These are phyloP conservation scores for Amphiprion percula DNA, from an alignment of 2,113 vertebrate species.

Conservation along the genomic window DNA sequence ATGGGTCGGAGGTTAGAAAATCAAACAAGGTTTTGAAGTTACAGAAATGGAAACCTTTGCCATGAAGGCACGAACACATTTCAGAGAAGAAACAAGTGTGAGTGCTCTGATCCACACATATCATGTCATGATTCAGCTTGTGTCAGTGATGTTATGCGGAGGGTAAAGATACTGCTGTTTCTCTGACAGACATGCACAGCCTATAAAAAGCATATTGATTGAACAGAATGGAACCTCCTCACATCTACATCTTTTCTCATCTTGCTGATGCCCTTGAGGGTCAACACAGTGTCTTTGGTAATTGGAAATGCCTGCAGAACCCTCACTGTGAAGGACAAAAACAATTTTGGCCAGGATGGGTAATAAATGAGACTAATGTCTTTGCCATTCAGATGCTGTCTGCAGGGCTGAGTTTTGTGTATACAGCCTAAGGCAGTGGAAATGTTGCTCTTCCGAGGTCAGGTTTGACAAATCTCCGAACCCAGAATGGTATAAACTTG, in stretches of 20 bases:
- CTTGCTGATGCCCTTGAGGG: slow-evolving; percentile 66
- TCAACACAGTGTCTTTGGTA: slow-evolving; percentile 73
- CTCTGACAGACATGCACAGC: slow-evolving; percentile 51
- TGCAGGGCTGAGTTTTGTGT: slow-evolving; percentile 56
- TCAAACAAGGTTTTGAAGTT: slow-evolving; percentile 49
- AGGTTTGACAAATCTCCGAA: slow-evolving; percentile 68
- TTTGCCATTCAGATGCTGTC: slow-evolving; percentile 60
- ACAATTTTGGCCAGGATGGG: slow-evolving; percentile 63
- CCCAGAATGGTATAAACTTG: slow-evolving; percentile 42
- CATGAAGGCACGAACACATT: background rate
- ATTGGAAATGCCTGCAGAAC: slow-evolving; percentile 66
- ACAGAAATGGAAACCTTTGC: slow-evolving; percentile 51
- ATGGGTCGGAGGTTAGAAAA: slow-evolving; percentile 40
- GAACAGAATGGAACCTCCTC: slow-evolving; percentile 55
- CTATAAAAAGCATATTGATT: slow-evolving; percentile 77
- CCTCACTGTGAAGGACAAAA: slow-evolving; percentile 73
- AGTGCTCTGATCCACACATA: slow-evolving; percentile 45
- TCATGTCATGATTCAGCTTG: slow-evolving; percentile 58
- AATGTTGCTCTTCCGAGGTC: slow-evolving; percentile 71
- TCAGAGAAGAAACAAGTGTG: slow-evolving; percentile 28
- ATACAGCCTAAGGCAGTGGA: slow-evolving; percentile 63
- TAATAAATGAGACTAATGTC: slow-evolving; percentile 75
- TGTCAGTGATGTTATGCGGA: slow-evolving; percentile 56
- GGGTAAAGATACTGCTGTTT: slow-evolving; percentile 46
- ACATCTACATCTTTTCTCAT: slow-evolving; percentile 78